These are phyloP conservation scores for Ailurus styani DNA, from an alignment of 2,113 vertebrate species.

Conservation along the genomic window DNA sequence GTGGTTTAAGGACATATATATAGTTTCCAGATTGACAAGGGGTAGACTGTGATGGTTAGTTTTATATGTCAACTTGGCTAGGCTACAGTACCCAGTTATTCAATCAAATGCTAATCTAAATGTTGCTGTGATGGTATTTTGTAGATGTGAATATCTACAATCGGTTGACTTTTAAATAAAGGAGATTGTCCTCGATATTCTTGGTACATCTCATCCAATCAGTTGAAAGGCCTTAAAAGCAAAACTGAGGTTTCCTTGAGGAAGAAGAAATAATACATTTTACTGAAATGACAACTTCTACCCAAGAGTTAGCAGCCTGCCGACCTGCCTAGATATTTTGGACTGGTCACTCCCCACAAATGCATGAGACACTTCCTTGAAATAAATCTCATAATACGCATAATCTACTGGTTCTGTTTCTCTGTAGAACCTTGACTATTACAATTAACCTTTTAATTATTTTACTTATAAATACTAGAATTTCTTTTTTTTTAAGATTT, in stretches of 20 bases:
- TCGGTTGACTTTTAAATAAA: neutral
- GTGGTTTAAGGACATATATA: neutral
- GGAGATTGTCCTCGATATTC: neutral
- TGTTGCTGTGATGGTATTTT: neutral
- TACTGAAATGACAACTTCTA: neutral
- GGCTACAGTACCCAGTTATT: neutral
- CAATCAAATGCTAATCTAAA: neutral
- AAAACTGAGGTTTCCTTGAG: neutral
- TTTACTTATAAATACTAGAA: neutral
- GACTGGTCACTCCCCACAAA: neutral
- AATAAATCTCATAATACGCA: neutral
- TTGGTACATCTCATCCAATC: neutral
- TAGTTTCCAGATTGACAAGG: neutral
- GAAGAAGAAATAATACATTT: neutral
- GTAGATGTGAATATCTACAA: neutral
- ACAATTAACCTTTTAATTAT: neutral
- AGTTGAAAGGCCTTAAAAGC: neutral
- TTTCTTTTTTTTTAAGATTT: too few relatives aligned
- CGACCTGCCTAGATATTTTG: neutral
- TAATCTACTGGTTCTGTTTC: neutral
- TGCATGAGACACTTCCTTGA: neutral
- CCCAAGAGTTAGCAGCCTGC: neutral
- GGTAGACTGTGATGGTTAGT: neutral
- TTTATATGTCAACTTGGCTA: neutral
- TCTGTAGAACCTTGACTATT: neutral